Percentiles rank a stretch among this genome's conserved stretches.
These are phyloP conservation scores for Micrastur ruficollis DNA, from an alignment of 2,797 vertebrate species.

Conservation along the genomic window DNA sequence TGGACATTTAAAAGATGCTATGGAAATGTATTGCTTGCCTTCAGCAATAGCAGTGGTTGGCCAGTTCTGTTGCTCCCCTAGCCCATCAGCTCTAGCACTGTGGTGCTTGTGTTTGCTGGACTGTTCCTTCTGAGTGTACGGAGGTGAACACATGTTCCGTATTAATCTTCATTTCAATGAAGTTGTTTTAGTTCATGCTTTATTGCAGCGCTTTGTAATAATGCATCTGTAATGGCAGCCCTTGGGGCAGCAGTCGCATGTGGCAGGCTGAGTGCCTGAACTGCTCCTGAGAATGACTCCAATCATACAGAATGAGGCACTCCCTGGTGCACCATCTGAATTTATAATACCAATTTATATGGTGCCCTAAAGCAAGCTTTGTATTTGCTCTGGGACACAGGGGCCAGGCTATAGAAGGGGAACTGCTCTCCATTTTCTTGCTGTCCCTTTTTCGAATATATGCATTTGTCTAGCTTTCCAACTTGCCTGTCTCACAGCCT, in stretches of 20 bases:
- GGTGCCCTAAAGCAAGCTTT: conserved; percentile 78
- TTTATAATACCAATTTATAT: conserved; percentile 82
- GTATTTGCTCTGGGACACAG: conserved; percentile 72
- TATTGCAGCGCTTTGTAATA: conserved; percentile 80
- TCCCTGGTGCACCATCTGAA: conserved; percentile 81
- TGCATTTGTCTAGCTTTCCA: conserved; percentile 45
- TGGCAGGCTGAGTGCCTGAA: conserved; percentile 78
- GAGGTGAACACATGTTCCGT: conserved; percentile 75
- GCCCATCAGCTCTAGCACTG: not conserved
- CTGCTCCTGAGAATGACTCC: conserved; percentile 76
- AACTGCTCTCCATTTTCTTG: conserved; percentile 22
- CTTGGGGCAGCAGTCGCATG: conserved; percentile 76
- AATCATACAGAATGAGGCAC: conserved; percentile 80
- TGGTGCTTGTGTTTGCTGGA: conserved; percentile 45
- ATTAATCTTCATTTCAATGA: conserved; percentile 83
- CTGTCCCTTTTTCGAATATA: not conserved
- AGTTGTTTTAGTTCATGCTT: conserved; percentile 82
- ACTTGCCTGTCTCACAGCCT: not conserved
- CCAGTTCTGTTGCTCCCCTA: not conserved
- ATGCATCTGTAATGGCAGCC: conserved; percentile 80
- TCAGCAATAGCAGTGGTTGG: not conserved
- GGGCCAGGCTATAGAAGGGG: conserved; percentile 41
- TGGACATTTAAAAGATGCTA: conserved; percentile 30
- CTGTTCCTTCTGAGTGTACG: conserved; percentile 20
- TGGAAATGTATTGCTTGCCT: conserved; percentile 52